Percentiles rank a stretch among this genome's conserved stretches.
Conservation (phyloP, 1,140 invertebrate species). For the Melanaphis sacchari region DNA sequence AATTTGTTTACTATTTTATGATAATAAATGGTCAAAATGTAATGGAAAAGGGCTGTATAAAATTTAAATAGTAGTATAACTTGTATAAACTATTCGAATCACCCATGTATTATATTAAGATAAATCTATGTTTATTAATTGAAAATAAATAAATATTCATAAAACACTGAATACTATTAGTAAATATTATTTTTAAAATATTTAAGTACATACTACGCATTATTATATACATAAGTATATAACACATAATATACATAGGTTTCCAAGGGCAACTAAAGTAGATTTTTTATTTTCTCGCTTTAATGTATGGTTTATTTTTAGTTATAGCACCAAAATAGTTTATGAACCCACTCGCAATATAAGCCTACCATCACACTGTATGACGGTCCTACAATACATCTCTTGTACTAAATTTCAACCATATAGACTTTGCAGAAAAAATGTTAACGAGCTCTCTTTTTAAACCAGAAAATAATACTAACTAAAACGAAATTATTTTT, state of each 20-base stretch:
- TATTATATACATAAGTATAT: neutral
- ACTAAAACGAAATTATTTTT: neutral
- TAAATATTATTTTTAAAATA: too few relatives aligned
- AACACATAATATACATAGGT: neutral
- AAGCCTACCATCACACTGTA: neutral
- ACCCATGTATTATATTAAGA: neutral
- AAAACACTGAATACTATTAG: neutral
- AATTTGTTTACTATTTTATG: neutral
- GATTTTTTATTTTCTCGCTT: neutral
- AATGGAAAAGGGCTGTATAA: neutral
- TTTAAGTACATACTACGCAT: neutral
- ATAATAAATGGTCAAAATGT: neutral
- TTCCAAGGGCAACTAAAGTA: neutral
- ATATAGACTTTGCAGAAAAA: neutral
- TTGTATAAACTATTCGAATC: conserved; percentile 1
- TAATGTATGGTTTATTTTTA: neutral
- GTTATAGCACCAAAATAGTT: neutral
- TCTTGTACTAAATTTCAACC: neutral
- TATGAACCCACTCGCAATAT: neutral
- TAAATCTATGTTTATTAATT: neutral
- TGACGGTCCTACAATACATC: neutral
- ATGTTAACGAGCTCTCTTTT: neutral
- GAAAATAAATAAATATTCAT: neutral
- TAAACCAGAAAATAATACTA: neutral
- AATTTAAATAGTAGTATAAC: conserved; percentile 1